phyloP scores from a whole-genome alignment of 92 coral and sea anemone genomes.

The Phenganax stokvisi region DNA sequence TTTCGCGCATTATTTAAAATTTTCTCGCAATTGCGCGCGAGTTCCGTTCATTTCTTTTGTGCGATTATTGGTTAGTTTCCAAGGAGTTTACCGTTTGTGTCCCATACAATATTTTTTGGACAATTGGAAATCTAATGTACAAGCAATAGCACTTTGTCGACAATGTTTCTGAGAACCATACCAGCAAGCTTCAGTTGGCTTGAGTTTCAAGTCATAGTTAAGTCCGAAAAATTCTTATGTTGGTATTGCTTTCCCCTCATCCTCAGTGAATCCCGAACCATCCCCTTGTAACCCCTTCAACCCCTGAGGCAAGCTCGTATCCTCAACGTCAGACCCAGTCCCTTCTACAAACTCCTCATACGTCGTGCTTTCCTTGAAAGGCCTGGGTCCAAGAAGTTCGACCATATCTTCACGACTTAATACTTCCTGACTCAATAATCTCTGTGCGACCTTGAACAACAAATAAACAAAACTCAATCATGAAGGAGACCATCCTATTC shows the following conservation, averaged over 20 bases:
- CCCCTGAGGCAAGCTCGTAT: constrained; percentile 92
- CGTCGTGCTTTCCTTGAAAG: constrained; percentile 94
- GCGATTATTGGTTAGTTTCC: no score
- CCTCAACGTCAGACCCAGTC: constrained; percentile 93
- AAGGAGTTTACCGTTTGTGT: not conserved
- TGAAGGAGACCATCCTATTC: not conserved
- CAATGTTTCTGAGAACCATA: not conserved
- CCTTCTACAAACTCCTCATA: constrained; percentile 98
- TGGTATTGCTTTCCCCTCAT: constrained; percentile 24
- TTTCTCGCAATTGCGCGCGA: no score
- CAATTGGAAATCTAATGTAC: not conserved
- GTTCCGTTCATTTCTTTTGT: no score
- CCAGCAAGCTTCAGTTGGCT: no score
- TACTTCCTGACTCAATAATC: constrained; percentile 84
- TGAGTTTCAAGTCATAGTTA: not conserved
- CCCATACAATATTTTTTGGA: not conserved
- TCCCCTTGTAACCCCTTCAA: constrained; percentile 73
- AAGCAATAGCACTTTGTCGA: not conserved
- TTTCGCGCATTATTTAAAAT: not conserved
- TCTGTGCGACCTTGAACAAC: constrained; percentile 66
- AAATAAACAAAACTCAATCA: not conserved
- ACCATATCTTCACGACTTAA: constrained; percentile 95
- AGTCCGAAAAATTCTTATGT: not conserved
- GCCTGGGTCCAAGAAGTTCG: constrained; percentile 86
- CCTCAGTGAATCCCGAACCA: constrained; percentile 11